Percentiles rank a stretch among this genome's conserved stretches.
These are phyloP conservation scores for Drosophila sproati DNA, from an alignment of 1,140 invertebrate species.

Conservation along the genomic window DNA sequence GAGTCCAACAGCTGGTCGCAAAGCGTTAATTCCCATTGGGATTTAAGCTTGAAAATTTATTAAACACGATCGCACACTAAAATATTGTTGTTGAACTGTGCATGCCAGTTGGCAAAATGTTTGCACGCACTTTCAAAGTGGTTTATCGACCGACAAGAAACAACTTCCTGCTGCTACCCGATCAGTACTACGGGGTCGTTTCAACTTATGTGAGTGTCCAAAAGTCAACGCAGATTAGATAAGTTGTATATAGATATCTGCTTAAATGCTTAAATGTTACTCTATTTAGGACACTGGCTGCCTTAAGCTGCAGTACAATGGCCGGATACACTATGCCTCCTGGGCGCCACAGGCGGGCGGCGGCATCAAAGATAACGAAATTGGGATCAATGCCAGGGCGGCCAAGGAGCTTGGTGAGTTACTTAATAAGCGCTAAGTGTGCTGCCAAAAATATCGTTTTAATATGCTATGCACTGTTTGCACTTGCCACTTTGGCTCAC, in stretches of 20 bases:
- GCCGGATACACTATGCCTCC: slow-evolving; percentile 73
- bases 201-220: slow-evolving; percentile 83
- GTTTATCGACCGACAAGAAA: slow-evolving; percentile 77
- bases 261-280: slow-evolving; percentile 24
- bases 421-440: slow-evolving; percentile 67
- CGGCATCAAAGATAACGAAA: slow-evolving; percentile 81
- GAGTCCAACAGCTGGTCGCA: slow-evolving; percentile 32
- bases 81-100: slow-evolving; percentile 9
- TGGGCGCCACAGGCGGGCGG: slow-evolving; percentile 78
- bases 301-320: slow-evolving; percentile 72
- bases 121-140: slow-evolving; percentile 82
- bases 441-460: slow-evolving; percentile 64
- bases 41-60: slow-evolving; percentile 47
- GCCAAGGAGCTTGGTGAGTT: slow-evolving; percentile 84
- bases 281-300: slow-evolving; percentile 79
- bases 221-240: slow-evolving; percentile 77
- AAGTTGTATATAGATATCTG: slow-evolving; percentile 35
- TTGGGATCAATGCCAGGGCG: slow-evolving; percentile 84
- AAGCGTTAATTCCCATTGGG: slow-evolving; percentile 13
- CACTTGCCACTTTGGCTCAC: background rate
- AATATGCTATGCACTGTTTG: slow-evolving; percentile 27
- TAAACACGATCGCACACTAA: slow-evolving; percentile 35
- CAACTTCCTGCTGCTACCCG: slow-evolving; percentile 76
- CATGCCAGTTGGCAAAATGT: slow-evolving; percentile 60
- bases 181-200: slow-evolving; percentile 79